phyloP scores from a whole-genome alignment of 2,888 invertebrate genomes.

The Cephus runcator region DNA sequence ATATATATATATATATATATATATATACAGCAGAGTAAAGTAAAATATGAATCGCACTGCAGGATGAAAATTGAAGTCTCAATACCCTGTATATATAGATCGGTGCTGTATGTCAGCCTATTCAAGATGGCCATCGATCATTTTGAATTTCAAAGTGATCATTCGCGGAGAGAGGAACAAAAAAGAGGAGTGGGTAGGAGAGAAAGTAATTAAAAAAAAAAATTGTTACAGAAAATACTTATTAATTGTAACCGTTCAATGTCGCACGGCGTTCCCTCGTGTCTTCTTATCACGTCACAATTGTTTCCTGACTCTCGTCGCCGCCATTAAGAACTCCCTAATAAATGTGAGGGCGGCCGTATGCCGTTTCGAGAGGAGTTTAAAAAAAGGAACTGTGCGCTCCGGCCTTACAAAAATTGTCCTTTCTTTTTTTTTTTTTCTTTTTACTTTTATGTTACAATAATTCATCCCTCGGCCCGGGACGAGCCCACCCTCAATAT shows the following conservation, averaged over 20 bases:
- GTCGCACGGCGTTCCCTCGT: not conserved
- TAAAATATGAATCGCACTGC: not conserved
- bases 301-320: not conserved
- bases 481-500: conserved; percentile 60
- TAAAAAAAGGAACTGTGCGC: conserved; percentile 57
- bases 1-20: too few species aligned
- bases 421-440: conserved; percentile 10
- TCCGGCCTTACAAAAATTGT: conserved; percentile 58
- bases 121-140: not conserved
- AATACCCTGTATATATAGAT: not conserved
- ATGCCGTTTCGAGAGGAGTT: conserved; percentile 7
- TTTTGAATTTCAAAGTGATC: not conserved
- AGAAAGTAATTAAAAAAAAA: conserved; percentile 1
- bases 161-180: not conserved
- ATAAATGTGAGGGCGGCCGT: not conserved
- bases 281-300: not conserved
- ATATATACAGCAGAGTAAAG: not conserved
- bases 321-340: not conserved
- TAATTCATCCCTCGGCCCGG: conserved; percentile 57
- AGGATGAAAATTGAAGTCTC: not conserved
- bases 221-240: not conserved
- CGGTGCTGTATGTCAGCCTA: not conserved
- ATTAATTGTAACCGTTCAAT: conserved; percentile 5
- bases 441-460: conserved; percentile 53
- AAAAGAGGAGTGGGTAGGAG: conserved; percentile 1